Conservation (phyloP, 2,888 invertebrate species). For the Agrotis ipsilon region DNA sequence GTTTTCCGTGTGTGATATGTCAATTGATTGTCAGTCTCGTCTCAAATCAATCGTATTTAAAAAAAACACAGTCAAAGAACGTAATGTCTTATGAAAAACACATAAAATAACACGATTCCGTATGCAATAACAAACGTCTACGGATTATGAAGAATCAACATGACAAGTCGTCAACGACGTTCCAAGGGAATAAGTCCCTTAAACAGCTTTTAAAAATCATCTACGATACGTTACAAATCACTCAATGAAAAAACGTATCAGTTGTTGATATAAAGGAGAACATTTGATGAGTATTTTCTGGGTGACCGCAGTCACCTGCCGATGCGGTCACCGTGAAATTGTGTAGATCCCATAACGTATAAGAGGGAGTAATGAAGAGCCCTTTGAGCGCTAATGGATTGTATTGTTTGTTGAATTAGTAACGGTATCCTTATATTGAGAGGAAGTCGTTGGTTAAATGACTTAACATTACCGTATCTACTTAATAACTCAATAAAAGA, state of each 20-base stretch:
- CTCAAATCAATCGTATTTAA: too few species aligned
- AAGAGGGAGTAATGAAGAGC: slow-evolving; percentile 42
- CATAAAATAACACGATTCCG: too few species aligned
- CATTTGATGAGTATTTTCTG: slow-evolving; percentile 63
- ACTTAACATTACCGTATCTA: background rate
- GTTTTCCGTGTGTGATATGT: too few species aligned
- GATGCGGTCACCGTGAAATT: slow-evolving; percentile 73
- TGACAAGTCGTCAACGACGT: too few species aligned
- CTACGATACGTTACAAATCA: slow-evolving; percentile 35
- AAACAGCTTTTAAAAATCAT: slow-evolving; percentile 16
- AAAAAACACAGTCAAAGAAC: too few species aligned
- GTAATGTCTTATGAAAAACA: too few species aligned
- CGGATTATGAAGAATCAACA: too few species aligned
- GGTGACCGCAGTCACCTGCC: slow-evolving; percentile 69
- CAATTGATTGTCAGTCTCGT: too few species aligned
- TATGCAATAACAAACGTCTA: too few species aligned
- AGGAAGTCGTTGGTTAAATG: slow-evolving; percentile 8
- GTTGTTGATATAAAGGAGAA: slow-evolving; percentile 45
- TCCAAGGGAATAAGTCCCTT: background rate
- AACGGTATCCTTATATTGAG: background rate
- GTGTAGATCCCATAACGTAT: slow-evolving; percentile 23
- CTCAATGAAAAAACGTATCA: slow-evolving; percentile 52
- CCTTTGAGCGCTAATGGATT: slow-evolving; percentile 36
- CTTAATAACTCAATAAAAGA: too few species aligned
- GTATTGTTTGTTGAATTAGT: slow-evolving; percentile 14